Base-by-base conservation (phyloP, 2,888 invertebrate species). In the Sylvicola cinctus region DNA sequence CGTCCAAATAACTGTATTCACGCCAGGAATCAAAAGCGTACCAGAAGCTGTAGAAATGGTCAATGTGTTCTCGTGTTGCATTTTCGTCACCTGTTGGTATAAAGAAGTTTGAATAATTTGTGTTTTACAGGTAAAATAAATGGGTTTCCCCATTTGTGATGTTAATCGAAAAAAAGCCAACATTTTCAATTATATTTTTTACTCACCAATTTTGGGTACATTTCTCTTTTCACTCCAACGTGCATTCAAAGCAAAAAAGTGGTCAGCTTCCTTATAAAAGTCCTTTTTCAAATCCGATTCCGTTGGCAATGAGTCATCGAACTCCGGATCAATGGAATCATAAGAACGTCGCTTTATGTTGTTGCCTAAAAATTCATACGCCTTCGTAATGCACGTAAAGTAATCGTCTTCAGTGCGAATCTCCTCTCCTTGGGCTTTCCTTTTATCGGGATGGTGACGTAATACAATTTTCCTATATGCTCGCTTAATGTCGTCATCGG, bases 21-120 rank as follows among this genome's bases (percentile, higher is more conserved):
- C 98, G 69, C 98, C 98, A 99, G 0, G 96, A 95, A 44, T 93
- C 90, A 60, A 96, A 98, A 48, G 88, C 79, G 55, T 84, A 95
- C 98, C 98, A 98, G 57, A 95, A 98, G 12, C 80, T 75, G 54
- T 99, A 98, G 60, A 99, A 99, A 31, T 66, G 61, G 50, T 96
- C 90, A 1, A 99, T 95, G 47, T 81, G 74, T 42, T 78, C 77
- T 35, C 88, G 66, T 2, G 74, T 61, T 35, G 83, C 74, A 38
- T 77, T 64, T n/a, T 70, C 67, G 49, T 74, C 71, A 11, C 77
- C 69, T 32, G 20, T 32, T 17, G 20, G 8, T 20, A 20, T 6
- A 4, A 20, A 20, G 8, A 20, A 20, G 20, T 6, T 20, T 20
- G 20, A 20, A 4, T 20, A 20, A 8, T 8, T 6, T 8, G 20